These are phyloP conservation scores for Falco biarmicus DNA, from an alignment of 2,797 vertebrate genomes.

Conservation along the genomic window DNA sequence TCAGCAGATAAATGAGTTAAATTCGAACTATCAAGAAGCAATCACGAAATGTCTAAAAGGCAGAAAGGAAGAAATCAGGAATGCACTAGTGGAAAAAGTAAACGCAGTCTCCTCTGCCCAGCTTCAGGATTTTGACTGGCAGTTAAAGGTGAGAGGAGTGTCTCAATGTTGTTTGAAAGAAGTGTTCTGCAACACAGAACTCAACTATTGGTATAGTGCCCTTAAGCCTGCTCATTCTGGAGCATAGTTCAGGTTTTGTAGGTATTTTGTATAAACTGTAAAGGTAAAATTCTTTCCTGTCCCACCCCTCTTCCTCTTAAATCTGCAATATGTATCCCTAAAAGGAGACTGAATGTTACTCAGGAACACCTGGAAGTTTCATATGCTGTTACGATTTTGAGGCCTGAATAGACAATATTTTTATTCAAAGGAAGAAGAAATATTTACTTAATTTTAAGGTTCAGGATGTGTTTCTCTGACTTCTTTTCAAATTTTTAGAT, in stretches of 20 bases:
- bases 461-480: background rate
- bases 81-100: conserved; percentile 84
- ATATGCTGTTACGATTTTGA: background rate
- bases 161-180: background rate
- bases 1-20: conserved; percentile 78
- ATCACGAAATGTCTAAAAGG: conserved; percentile 84
- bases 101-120: conserved; percentile 86
- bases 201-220: background rate
- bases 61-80: conserved; percentile 86
- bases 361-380: background rate
- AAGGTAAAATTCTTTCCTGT: background rate
- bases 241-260: background rate
- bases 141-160: conserved; percentile 86
- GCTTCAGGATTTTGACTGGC: conserved; percentile 96
- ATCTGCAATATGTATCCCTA: background rate
- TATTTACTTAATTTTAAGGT: background rate
- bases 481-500: background rate
- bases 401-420: background rate
- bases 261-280: background rate
- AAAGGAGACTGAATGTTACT: fast-evolving
- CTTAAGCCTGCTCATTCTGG: background rate
- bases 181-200: background rate
- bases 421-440: background rate
- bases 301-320: background rate
- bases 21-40: conserved; percentile 74